Evolutionary conservation across 2,797 vertebrate species (phyloP).

Genomic region (Tauraco hartlaubi): DNA sequence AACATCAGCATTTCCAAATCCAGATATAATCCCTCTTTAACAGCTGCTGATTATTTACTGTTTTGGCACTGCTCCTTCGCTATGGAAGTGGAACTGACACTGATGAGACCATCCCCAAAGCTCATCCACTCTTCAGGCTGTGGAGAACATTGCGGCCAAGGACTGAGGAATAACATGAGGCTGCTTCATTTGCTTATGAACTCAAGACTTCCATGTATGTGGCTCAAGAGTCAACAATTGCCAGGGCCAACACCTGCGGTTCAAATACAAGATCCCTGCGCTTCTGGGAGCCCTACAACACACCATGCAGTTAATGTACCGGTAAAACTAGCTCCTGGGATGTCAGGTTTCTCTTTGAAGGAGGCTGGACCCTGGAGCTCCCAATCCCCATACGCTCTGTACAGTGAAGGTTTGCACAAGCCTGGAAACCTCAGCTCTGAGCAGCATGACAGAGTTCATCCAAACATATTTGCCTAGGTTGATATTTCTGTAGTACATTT

Average conservation of each 20-base stretch:
- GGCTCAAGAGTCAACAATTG: neutral
- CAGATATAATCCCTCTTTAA: neutral
- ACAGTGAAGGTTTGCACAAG: neutral
- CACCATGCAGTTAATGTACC: rapidly evolving
- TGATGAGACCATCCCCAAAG: neutral
- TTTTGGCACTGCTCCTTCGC: neutral
- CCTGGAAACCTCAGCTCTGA: neutral
- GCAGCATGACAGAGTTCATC: neutral
- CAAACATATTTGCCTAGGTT: slow-evolving; percentile 17
- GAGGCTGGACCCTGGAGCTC: neutral
- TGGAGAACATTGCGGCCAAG: rapidly evolving
- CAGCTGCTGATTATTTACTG: neutral
- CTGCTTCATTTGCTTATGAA: neutral
- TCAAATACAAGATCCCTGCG: neutral
- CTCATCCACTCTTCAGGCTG: neutral
- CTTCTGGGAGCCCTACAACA: neutral
- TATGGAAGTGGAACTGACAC: neutral
- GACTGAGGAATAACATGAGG: neutral
- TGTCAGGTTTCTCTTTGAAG: neutral
- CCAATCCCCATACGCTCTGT: neutral
- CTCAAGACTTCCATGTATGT: rapidly evolving
- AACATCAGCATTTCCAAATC: neutral
- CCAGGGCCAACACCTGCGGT: neutral
- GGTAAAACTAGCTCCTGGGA: neutral
- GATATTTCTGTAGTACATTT: slow-evolving; percentile 7